Conservation (phyloP, 2,888 invertebrate species). For the Hydrotaea cyrtoneurina region DNA sequence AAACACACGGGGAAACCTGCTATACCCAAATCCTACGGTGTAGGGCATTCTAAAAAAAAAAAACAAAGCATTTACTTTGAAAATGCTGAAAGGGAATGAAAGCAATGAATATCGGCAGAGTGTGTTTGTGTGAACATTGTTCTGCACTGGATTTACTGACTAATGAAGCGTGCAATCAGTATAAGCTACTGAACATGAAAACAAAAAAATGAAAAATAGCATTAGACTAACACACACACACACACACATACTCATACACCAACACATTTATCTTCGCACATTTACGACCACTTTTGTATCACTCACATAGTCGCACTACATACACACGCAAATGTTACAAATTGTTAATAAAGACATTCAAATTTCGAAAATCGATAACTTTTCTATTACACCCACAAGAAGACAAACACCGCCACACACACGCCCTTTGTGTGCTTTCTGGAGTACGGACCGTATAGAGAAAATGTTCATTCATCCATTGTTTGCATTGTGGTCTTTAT, state of each 20-base stretch:
- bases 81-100: constrained; percentile 25
- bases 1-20: no score
- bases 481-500: background rate
- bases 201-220: constrained; percentile 29
- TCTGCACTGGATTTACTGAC: constrained; percentile 51
- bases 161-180: constrained; percentile 63
- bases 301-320: background rate
- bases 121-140: constrained; percentile 32
- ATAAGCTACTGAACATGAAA: constrained; percentile 41
- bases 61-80: constrained; percentile 25
- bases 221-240: constrained; percentile 36
- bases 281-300: background rate
- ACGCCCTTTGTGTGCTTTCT: constrained; percentile 19
- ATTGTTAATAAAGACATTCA: constrained; percentile 52
- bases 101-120: constrained; percentile 12
- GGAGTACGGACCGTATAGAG: background rate
- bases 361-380: constrained; percentile 51
- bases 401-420: constrained; percentile 31
- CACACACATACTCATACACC: constrained; percentile 14
- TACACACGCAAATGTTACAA: background rate
- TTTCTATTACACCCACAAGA: constrained; percentile 31
- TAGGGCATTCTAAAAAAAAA: no score
- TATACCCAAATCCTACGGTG: no score
- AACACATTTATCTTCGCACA: background rate
- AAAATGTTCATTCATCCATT: constrained; percentile 27